phyloP scores from a whole-genome alignment of 2,797 vertebrate genomes.

The Anguilla pacifica region DNA sequence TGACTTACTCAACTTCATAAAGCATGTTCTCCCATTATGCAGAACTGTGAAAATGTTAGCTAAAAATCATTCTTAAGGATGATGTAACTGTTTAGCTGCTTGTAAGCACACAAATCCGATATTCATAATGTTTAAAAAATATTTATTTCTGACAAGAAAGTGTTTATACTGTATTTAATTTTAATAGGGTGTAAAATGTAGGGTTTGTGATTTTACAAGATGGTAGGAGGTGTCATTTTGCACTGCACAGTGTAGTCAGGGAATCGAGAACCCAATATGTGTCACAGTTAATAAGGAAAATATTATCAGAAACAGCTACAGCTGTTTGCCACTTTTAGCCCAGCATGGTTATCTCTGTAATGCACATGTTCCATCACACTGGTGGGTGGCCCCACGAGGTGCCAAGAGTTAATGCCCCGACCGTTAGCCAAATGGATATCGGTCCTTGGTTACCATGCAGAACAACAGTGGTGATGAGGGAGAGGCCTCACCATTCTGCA shows the following conservation, averaged over 20 bases:
- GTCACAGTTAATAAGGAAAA: slow-evolving; percentile 19
- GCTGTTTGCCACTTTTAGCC: slow-evolving; percentile 17
- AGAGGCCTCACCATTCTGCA: background rate
- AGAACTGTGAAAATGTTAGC: background rate
- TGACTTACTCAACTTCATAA: background rate
- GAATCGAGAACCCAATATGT: slow-evolving; percentile 1
- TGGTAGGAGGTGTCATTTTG: slow-evolving; percentile 13
- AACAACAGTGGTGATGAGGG: background rate
- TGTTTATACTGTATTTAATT: slow-evolving; percentile 25
- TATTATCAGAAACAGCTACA: slow-evolving; percentile 23
- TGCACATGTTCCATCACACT: slow-evolving; percentile 35
- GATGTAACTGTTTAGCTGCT: background rate
- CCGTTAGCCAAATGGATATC: slow-evolving; percentile 10
- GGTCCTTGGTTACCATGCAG: background rate
- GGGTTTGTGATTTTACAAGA: background rate
- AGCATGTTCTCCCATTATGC: background rate
- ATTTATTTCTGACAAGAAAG: background rate
- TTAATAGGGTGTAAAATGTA: slow-evolving; percentile 1
- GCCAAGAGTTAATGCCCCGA: slow-evolving; percentile 21
- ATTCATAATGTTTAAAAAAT: background rate
- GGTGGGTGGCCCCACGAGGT: slow-evolving; percentile 13
- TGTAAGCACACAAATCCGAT: background rate
- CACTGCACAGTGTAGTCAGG: slow-evolving; percentile 5
- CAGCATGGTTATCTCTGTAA: slow-evolving; percentile 28
- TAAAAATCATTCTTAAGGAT: background rate